Percentiles rank a stretch among this genome's conserved stretches.
These are phyloP conservation scores for Hipposideros larvatus DNA, from an alignment of 2,797 vertebrate genomes.

Conservation along the genomic window DNA sequence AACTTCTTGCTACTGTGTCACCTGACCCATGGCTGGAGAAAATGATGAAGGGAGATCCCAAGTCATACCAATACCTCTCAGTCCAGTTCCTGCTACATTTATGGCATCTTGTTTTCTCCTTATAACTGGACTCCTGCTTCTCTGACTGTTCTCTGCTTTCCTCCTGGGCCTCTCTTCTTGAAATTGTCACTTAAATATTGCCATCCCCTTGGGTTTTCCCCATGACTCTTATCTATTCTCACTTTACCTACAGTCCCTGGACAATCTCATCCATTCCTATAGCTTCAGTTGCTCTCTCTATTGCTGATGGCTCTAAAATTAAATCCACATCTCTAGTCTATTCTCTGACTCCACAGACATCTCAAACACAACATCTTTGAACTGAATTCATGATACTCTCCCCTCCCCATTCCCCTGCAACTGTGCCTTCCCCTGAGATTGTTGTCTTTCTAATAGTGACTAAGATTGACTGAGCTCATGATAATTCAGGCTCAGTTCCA, in stretches of 20 bases:
- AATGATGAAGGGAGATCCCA: neutral
- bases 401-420: too few species aligned
- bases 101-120: neutral
- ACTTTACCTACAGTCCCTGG: neutral
- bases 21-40: neutral
- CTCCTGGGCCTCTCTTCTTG: neutral
- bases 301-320: neutral
- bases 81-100: neutral
- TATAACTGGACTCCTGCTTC: neutral
- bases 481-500: neutral
- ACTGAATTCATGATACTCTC: neutral
- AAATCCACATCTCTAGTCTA: neutral
- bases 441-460: neutral
- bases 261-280: neutral
- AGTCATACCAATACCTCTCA: neutral
- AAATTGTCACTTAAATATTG: neutral
- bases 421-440: neutral
- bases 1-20: neutral
- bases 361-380: neutral
- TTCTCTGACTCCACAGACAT: neutral
- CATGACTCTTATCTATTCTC: neutral
- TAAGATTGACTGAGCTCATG: neutral
- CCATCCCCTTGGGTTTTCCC: neutral
- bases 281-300: neutral
- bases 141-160: neutral